Evolutionary conservation across 2,888 invertebrate species (phyloP).

Genomic region (Cantharis rufa): DNA sequence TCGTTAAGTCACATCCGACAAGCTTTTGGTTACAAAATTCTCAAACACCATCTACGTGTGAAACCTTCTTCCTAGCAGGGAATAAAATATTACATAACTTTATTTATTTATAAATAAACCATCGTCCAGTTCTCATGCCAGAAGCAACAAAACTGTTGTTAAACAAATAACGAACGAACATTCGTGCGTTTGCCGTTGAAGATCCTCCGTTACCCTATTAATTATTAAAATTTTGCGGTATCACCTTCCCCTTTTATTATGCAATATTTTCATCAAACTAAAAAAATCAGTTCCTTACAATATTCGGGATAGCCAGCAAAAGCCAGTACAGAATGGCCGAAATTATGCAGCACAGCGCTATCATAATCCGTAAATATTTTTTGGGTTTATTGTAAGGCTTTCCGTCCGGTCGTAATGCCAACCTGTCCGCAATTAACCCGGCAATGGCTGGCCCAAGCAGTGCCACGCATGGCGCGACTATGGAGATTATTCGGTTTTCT

Average conservation of each 20-base stretch:
- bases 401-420: slow-evolving; percentile 56
- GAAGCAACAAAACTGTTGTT: not conserved
- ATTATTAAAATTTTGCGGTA: not conserved
- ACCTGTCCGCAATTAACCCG: slow-evolving; percentile 79
- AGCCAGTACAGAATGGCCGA: slow-evolving; percentile 72
- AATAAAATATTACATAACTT: not conserved
- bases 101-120: not conserved
- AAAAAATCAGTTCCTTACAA: slow-evolving; percentile 55
- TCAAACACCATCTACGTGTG: not conserved
- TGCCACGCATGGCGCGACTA: slow-evolving; percentile 78
- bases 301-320: slow-evolving; percentile 68
- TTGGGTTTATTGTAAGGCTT: slow-evolving; percentile 59
- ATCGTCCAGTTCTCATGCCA: not conserved
- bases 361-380: slow-evolving; percentile 68
- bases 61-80: not conserved
- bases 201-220: not conserved
- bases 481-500: slow-evolving; percentile 78
- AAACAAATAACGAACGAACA: not conserved
- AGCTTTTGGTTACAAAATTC: not conserved
- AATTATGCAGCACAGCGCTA: slow-evolving; percentile 68
- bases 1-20: not conserved
- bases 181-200: no score
- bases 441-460: slow-evolving; percentile 77
- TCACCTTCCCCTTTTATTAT: not conserved
- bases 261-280: not conserved